phyloP scores from a whole-genome alignment of 2,888 invertebrate species.

The Pharmacophagus antenor region DNA sequence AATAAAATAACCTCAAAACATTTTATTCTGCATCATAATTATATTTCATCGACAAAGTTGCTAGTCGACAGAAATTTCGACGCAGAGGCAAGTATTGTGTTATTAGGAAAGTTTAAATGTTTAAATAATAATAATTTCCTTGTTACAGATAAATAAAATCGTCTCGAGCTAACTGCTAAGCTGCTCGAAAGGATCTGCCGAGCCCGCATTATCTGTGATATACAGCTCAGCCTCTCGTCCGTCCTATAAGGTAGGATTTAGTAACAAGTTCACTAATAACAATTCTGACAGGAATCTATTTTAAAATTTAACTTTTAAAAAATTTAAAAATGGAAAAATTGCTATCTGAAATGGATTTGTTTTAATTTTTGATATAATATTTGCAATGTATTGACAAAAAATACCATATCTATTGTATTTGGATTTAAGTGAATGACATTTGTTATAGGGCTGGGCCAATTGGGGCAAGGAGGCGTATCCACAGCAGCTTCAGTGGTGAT shows the following conservation, averaged over 20 bases:
- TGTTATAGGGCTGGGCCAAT: slow-evolving; percentile 83
- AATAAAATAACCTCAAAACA: slow-evolving; percentile 67
- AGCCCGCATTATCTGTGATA: slow-evolving; percentile 82
- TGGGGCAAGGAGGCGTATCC: slow-evolving; percentile 83
- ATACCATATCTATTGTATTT: no score
- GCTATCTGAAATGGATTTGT: background rate
- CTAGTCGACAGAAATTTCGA: slow-evolving; percentile 4
- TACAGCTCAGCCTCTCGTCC: slow-evolving; percentile 82
- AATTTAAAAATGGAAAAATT: no score
- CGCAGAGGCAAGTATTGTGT: background rate
- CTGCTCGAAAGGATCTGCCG: slow-evolving; percentile 78
- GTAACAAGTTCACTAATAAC: no score
- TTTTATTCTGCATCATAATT: slow-evolving; percentile 29
- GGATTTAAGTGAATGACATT: no score
- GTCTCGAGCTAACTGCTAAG: slow-evolving; percentile 75
- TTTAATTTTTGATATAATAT: no score
- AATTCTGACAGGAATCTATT: no score
- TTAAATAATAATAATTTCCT: slow-evolving; percentile 33
- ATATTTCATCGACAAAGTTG: slow-evolving; percentile 30
- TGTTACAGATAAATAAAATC: slow-evolving; percentile 60
- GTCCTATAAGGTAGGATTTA: slow-evolving; percentile 75
- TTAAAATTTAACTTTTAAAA: no score
- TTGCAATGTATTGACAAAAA: no score
- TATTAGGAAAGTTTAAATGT: slow-evolving; percentile 17
- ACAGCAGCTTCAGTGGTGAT: slow-evolving; percentile 80